Evolutionary conservation across 2,113 vertebrate genomes (phyloP), one percentile per base, ranked within the genome.

Genomic region (Cebidichthys violaceus): DNA sequence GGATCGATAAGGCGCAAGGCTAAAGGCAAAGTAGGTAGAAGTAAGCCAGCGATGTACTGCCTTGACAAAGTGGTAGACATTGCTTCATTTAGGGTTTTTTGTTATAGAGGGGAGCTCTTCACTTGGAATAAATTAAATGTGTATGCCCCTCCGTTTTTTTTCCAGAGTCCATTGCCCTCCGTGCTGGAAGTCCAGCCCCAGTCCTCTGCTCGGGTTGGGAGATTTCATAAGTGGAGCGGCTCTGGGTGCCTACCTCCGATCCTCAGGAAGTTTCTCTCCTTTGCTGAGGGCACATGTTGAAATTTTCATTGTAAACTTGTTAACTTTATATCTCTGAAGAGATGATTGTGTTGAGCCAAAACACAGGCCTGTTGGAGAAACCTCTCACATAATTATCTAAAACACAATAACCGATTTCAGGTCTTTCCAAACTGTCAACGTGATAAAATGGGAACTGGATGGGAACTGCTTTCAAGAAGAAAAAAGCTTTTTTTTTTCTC

Each of bases 1-100:
- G 66, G 79, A 91, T 93, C 88, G 69, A 94, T 95, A 88, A 89
- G 80, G 84, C 76, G 70, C 82, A 70, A 82, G 89, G 86, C 89
- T 77, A 91, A 83, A 82, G 64, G 77, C 90, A 85, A 83, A 67
- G 76, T 68, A 81, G 68, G 82, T 57, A 59, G 45, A 83, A 81
- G 86, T 65, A 69, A 87, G 75, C 79, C 64, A 72, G 67, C 22
- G 18, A 87, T 27, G 50, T 66, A 69, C 67, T 82, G 78, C 81
- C 71, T 67, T 82, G 79, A 89, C 79, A 80, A 89, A 89, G 70
- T 85, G 71, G 72, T 33, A 86, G n/a, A 84, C 74, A 77, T 83
- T 7, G 47, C 80, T 90, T 83, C 84, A 84, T 90, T 90, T 78
- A 70, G 64, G 70, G 77, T 81, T 86, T 81, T 77, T 83, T 77